Base-by-base conservation (phyloP, 2,113 vertebrate genomes). In the Takifugu bimaculatus region DNA sequence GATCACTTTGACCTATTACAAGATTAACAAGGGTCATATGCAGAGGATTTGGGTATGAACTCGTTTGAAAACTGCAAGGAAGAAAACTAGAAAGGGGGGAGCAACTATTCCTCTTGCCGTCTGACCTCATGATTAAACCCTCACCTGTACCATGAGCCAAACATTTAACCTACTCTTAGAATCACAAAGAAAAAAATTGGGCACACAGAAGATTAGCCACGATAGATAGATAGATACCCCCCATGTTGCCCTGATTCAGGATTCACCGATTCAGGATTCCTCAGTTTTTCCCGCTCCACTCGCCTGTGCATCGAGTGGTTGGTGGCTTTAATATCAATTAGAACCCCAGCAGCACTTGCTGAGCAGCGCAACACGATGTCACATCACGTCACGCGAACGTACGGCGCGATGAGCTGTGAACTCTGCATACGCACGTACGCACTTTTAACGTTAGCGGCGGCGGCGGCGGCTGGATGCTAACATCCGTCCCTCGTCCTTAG, bases 11-110 rank as follows among this genome's bases (percentile, higher is more conserved):
- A 85, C 84, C 91, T 88, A 92, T 90, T 88, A 85, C 88, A 91
- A 89, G 90, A 90, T 93, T 92, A 92, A 89, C 87, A 88, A 90
- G 88, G 92, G 91, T 93, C 93, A 93, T 91, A 93, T 78, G 89
- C 86, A 90, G 83, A 88, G 91, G 89, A 93, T 93, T 93, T 93
- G 83, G 88, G 78, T 85, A 87, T 48, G 87, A 85, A 90, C 88
- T 85, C 85, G 88, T 91, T 88, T 71, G 69, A 53, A 63, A 61
- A 53, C 48, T 54, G 26, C 59, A 43, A 54, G 39, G 72, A 75
- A 56, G 52, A 68, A 67, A 47, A 69, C 7, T 54, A 26, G 62
- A 83, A 60, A 56, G 35, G 15, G 6, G 39, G 14, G 77, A 68
- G 51, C 20, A 20, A 20, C 20, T 20, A 20, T 20, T 20, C 20